phyloP scores from a whole-genome alignment of 53 echinoderm and acorn worm genomes.

The Astropecten irregularis region DNA sequence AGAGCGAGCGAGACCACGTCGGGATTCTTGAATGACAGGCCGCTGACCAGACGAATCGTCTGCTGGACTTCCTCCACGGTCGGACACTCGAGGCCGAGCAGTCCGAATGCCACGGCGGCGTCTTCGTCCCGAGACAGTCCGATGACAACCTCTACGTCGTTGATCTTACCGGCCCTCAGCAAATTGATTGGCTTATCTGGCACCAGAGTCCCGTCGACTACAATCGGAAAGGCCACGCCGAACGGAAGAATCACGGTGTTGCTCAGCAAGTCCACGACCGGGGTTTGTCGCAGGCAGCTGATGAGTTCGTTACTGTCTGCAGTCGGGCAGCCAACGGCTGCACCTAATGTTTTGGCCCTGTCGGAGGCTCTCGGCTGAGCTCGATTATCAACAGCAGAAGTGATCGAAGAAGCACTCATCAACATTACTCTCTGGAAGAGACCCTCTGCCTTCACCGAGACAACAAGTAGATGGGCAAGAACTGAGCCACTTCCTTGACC shows the following conservation, averaged over 20 bases:
- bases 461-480: constrained; percentile 48
- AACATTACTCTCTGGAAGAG: constrained; percentile 63
- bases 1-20: not conserved
- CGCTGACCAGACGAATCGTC: not conserved
- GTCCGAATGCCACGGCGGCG: not conserved
- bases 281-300: constrained; percentile 29
- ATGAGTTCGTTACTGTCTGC: not conserved
- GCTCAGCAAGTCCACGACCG: not conserved
- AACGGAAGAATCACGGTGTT: not conserved
- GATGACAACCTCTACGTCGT: constrained; percentile 7
- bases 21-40: constrained; percentile 14
- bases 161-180: constrained; percentile 14
- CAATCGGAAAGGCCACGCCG: constrained; percentile 5
- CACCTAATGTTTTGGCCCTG: constrained; percentile 24
- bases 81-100: constrained; percentile 2
- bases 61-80: constrained; percentile 4
- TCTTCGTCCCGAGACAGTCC: constrained; percentile 15
- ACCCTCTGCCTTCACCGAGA: constrained; percentile 47
- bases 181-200: not conserved
- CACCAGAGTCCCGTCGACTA: constrained; percentile 45
- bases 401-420: constrained; percentile 40
- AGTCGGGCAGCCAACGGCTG: constrained; percentile 32
- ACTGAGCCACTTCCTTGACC: constrained; percentile 65
- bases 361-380: constrained; percentile 20
- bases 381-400: not conserved